A percentile compares a stretch with the other conserved stretches of the same genome.
These are phyloP conservation scores for Aulostomus chinensis DNA, from an alignment of 2,797 vertebrate genomes.

Conservation along the genomic window DNA sequence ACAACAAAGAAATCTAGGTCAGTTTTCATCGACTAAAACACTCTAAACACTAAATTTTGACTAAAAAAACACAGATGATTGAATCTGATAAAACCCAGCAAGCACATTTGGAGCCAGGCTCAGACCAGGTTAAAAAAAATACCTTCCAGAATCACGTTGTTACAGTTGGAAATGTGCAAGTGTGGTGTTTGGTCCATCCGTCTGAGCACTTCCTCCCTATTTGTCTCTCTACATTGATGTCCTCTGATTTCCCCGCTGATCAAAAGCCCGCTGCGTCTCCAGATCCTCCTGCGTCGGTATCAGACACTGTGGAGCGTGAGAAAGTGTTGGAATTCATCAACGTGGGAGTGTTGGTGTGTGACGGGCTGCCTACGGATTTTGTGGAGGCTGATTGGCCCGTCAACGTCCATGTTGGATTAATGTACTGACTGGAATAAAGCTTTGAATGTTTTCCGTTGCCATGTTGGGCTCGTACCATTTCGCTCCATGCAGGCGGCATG, in stretches of 20 bases:
- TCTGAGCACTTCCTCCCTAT: no score
- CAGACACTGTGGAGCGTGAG: background rate
- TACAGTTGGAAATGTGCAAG: no score
- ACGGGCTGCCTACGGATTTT: background rate
- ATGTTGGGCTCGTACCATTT: background rate
- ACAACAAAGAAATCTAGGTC: no score
- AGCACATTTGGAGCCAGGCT: no score
- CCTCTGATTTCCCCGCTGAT: background rate
- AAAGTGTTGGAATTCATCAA: background rate
- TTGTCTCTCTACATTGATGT: background rate
- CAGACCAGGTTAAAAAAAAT: no score
- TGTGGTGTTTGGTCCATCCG: no score
- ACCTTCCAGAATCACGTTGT: no score
- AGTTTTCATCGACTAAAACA: no score
- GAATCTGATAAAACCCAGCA: no score
- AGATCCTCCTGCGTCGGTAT: background rate
- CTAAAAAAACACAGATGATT: no score
- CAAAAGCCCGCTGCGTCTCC: background rate
- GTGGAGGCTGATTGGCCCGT: constrained; percentile 38
- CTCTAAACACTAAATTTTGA: no score
- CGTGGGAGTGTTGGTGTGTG: background rate
- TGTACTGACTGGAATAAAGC: constrained; percentile 15
- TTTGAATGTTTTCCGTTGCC: constrained; percentile 2
- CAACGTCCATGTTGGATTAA: constrained; percentile 36
- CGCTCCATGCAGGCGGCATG: background rate